Conservation (phyloP, 2,888 invertebrate species). For the Atethmia centrago region DNA sequence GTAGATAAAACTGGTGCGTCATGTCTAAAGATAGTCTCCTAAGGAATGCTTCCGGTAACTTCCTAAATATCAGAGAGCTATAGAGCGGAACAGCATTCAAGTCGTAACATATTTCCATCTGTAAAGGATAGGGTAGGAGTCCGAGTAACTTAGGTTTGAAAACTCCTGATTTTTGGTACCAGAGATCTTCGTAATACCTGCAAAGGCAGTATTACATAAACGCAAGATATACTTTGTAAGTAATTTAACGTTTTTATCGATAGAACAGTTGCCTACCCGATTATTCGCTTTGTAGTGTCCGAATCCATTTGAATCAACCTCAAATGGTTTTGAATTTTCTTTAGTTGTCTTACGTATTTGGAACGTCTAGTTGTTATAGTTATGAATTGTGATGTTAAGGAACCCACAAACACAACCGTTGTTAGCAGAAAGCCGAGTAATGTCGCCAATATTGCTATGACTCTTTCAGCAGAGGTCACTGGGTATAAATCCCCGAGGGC, state of each 20-base stretch:
- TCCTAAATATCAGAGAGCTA: conserved; percentile 88
- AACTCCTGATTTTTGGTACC: conserved; percentile 89
- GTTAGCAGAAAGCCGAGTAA: conserved; percentile 86
- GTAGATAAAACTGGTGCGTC: conserved; percentile 89
- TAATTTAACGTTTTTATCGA: background rate
- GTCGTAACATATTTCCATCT: conserved; percentile 89
- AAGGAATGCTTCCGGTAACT: conserved; percentile 89
- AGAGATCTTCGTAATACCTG: conserved; percentile 89
- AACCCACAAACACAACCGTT: conserved; percentile 88
- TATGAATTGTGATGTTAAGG: conserved; percentile 88
- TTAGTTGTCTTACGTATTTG: conserved; percentile 83
- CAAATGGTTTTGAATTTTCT: conserved; percentile 86
- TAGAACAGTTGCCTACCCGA: conserved; percentile 73
- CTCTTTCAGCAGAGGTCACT: conserved; percentile 83
- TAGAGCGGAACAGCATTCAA: conserved; percentile 88
- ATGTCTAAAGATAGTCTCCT: conserved; percentile 87
- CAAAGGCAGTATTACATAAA: conserved; percentile 24
- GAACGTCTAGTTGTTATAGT: conserved; percentile 87
- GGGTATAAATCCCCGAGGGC: conserved; percentile 87
- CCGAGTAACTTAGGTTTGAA: conserved; percentile 83
- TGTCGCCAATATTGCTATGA: conserved; percentile 81
- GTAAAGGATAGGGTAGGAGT: conserved; percentile 85
- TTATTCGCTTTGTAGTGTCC: conserved; percentile 82
- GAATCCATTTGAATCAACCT: conserved; percentile 83
- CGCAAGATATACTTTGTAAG: background rate